Conservation (phyloP, 2,888 invertebrate genomes). For the Lithodes maja region DNA sequence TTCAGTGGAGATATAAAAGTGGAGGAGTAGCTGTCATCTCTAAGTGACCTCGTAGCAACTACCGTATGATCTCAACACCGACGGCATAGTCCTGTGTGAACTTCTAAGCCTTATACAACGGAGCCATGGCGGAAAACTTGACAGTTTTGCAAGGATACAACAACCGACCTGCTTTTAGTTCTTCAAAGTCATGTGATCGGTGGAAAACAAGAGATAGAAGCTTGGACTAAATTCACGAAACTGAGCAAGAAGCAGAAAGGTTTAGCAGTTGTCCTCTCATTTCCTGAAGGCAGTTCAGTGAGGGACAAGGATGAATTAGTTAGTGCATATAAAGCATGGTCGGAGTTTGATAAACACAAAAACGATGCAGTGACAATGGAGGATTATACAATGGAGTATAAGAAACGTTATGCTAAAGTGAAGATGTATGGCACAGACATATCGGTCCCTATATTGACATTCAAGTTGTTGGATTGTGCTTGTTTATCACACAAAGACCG, state of each 20-base stretch:
- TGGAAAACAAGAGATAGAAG: conserved; percentile 2
- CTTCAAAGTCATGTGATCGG: background rate
- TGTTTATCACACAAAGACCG: background rate
- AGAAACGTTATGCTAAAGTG: background rate
- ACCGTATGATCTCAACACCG: background rate
- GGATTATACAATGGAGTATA: background rate
- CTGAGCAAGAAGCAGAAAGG: background rate
- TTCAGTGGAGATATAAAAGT: background rate
- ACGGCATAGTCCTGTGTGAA: background rate
- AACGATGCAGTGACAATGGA: background rate
- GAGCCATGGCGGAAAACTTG: background rate
- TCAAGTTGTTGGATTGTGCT: conserved; percentile 5
- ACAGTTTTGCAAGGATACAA: background rate
- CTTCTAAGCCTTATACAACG: background rate
- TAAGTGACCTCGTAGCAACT: background rate
- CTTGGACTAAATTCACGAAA: background rate
- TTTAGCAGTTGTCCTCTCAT: background rate
- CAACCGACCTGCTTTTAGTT: background rate
- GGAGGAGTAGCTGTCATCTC: background rate
- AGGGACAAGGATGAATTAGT: conserved; percentile 13
- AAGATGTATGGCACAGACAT: conserved; percentile 7
- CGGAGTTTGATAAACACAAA: background rate
- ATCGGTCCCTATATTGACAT: background rate
- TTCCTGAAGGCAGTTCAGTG: conserved; percentile 12
- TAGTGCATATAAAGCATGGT: conserved; percentile 3